phyloP scores from a whole-genome alignment of 1,140 invertebrate species.

The Drosophila lacertosa region DNA sequence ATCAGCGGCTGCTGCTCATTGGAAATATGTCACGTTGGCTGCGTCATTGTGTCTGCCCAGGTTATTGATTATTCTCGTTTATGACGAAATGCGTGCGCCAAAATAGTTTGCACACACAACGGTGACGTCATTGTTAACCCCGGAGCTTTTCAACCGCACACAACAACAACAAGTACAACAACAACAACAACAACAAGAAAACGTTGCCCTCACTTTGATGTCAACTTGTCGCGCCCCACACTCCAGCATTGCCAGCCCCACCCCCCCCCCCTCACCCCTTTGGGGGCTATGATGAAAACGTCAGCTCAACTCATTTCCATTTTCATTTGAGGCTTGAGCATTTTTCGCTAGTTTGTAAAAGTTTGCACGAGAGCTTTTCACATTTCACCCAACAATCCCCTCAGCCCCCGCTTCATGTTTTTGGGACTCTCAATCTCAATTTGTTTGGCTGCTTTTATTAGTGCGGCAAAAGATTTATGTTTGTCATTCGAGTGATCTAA shows the following conservation, averaged over 20 bases:
- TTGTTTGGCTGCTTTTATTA: conserved; percentile 72
- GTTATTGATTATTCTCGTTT: conserved; percentile 75
- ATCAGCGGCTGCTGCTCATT: conserved; percentile 37
- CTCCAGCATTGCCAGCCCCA: conserved; percentile 15
- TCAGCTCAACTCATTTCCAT: conserved; percentile 77
- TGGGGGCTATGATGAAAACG: conserved; percentile 20
- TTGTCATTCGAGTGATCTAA: conserved; percentile 78
- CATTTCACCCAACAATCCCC: not conserved
- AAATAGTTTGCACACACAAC: conserved; percentile 63
- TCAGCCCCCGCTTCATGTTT: not conserved
- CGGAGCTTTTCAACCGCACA: conserved; percentile 59
- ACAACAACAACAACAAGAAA: conserved; percentile 3
- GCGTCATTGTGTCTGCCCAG: conserved; percentile 76
- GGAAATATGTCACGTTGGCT: conserved; percentile 75
- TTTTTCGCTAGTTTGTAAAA: conserved; percentile 68
- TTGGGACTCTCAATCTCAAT: conserved; percentile 47
- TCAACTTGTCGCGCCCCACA: conserved; percentile 50
- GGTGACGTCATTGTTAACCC: conserved; percentile 79
- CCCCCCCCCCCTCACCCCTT: not conserved
- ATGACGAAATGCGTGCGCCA: conserved; percentile 72
- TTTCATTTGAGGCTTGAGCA: conserved; percentile 63
- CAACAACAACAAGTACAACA: not conserved
- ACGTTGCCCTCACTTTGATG: conserved; percentile 33
- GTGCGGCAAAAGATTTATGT: conserved; percentile 76
- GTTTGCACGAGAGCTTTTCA: conserved; percentile 68